Conservation (phyloP, 2,797 vertebrate species). For the Sciurus carolinensis region DNA sequence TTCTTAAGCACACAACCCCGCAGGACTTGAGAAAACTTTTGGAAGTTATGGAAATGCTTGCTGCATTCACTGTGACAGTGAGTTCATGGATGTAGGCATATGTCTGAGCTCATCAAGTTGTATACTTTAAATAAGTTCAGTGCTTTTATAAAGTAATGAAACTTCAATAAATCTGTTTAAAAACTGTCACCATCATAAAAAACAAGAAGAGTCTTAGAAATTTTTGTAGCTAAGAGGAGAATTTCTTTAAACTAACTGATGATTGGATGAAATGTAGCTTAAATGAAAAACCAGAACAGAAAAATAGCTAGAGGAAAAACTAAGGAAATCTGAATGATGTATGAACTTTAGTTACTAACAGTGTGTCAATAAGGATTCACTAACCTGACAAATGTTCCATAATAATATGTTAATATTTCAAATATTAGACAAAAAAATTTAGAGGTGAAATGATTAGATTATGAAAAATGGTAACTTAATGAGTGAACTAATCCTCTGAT, state of each 20-base stretch:
- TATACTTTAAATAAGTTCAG: not conserved
- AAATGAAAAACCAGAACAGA: not conserved
- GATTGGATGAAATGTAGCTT: not conserved
- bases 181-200: not conserved
- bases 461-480: too few relatives aligned
- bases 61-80: not conserved
- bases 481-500: too few relatives aligned
- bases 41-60: not conserved
- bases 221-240: not conserved
- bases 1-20: not conserved
- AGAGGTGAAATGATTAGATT: too few relatives aligned
- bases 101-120: not conserved
- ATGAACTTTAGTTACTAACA: not conserved
- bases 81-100: not conserved
- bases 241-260: not conserved
- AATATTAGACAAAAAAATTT: too few relatives aligned
- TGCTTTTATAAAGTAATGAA: not conserved
- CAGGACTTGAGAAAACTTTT: not conserved
- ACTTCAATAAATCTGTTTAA: not conserved
- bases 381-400: not conserved
- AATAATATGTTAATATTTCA: not conserved
- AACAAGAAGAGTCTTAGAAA: not conserved
- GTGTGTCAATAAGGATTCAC: not conserved
- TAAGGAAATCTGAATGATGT: not conserved
- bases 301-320: not conserved